These are phyloP conservation scores for Hypothenemus hampei DNA, from an alignment of 1,140 invertebrate species.

Conservation along the genomic window DNA sequence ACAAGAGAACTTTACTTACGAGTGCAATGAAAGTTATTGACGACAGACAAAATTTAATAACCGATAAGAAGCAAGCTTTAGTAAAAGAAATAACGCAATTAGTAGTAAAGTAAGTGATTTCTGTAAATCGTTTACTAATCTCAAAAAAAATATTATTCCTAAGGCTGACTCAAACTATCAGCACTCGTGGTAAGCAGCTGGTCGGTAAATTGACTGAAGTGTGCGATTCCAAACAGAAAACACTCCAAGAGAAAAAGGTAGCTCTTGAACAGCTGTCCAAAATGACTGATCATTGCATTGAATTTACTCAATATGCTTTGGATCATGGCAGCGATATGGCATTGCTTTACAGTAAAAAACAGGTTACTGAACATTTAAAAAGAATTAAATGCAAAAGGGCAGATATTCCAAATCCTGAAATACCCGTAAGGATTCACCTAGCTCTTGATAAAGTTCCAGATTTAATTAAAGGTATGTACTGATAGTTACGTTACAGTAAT, in stretches of 20 bases:
- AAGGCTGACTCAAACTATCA: conserved; percentile 78
- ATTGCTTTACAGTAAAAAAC: conserved; percentile 77
- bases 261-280: conserved; percentile 72
- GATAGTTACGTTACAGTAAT: background rate
- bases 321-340: conserved; percentile 78
- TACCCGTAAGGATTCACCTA: conserved; percentile 71
- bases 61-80: conserved; percentile 74
- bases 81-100: conserved; percentile 81
- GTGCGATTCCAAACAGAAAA: conserved; percentile 77
- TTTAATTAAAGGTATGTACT: conserved; percentile 62
- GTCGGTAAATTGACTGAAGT: conserved; percentile 74
- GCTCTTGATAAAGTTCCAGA: conserved; percentile 73
- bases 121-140: background rate
- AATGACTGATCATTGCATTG: conserved; percentile 81
- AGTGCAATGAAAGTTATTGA: conserved; percentile 84
- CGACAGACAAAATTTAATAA: conserved; percentile 73
- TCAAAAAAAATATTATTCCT: conserved; percentile 20
- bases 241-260: conserved; percentile 74
- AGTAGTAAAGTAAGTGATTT: conserved; percentile 67
- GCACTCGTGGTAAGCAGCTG: conserved; percentile 73
- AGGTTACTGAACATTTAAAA: conserved; percentile 66
- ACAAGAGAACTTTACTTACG: conserved; percentile 74
- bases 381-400: conserved; percentile 72
- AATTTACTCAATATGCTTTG: conserved; percentile 73
- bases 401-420: conserved; percentile 80